These are phyloP conservation scores for Lampris incognitus DNA, from an alignment of 2,113 vertebrate genomes.

Conservation along the genomic window DNA sequence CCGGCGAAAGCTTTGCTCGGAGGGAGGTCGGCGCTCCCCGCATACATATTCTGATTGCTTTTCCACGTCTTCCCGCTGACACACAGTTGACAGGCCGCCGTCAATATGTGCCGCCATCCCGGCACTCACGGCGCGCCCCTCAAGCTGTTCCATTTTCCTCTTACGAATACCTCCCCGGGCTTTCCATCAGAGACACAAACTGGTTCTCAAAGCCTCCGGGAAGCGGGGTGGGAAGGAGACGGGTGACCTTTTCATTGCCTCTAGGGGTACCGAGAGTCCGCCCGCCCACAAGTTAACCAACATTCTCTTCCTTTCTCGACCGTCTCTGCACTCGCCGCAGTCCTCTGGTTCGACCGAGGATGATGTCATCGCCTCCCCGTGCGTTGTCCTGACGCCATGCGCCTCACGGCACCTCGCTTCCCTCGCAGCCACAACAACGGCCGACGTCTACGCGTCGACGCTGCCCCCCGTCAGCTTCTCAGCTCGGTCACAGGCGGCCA, in stretches of 20 bases:
- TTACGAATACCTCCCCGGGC: slow-evolving; percentile 51
- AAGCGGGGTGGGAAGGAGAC: no score
- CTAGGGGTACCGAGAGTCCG: slow-evolving; percentile 11
- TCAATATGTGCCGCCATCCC: slow-evolving; percentile 17
- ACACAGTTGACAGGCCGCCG: slow-evolving; percentile 30
- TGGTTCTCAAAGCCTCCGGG: slow-evolving; percentile 12
- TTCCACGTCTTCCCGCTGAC: slow-evolving; percentile 26
- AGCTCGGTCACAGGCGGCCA: neutral
- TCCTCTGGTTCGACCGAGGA: neutral
- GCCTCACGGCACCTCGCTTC: neutral
- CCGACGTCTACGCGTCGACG: neutral
- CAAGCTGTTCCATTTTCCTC: slow-evolving; percentile 58
- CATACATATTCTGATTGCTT: slow-evolving; percentile 24
- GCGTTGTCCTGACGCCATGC: slow-evolving; percentile 4
- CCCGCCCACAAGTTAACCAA: slow-evolving; percentile 17
- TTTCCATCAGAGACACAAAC: slow-evolving; percentile 47
- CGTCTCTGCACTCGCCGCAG: neutral
- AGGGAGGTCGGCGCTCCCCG: slow-evolving; percentile 7
- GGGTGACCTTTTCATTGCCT: neutral
- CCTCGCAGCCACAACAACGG: no score
- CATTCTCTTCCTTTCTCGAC: neutral
- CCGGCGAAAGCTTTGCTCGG: slow-evolving; percentile 4
- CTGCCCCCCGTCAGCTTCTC: neutral
- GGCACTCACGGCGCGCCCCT: slow-evolving; percentile 41
- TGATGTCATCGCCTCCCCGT: neutral